Percentiles rank a stretch among this genome's conserved stretches.
These are phyloP conservation scores for Morus bassanus DNA, from an alignment of 2,797 vertebrate species.

Conservation along the genomic window DNA sequence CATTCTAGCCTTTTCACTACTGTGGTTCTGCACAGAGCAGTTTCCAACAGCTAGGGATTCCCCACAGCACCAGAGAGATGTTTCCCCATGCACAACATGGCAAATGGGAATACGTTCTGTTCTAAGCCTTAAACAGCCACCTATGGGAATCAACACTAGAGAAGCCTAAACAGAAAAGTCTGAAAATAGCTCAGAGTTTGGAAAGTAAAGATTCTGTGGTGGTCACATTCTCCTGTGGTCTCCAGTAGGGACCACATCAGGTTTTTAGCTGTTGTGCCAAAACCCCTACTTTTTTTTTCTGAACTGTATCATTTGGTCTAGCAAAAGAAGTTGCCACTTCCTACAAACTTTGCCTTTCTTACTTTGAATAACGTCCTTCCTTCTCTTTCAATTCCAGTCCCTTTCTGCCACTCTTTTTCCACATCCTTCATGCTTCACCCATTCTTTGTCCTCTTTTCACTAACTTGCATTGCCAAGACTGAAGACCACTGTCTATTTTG, in stretches of 20 bases:
- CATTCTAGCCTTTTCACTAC: neutral
- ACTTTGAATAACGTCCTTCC: neutral
- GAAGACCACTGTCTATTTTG: neutral
- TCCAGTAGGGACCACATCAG: neutral
- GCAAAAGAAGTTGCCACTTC: neutral
- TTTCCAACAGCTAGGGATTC: neutral
- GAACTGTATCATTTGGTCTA: neutral
- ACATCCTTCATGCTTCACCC: neutral
- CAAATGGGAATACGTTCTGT: neutral
- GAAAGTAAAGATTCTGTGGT: neutral
- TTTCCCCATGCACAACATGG: neutral
- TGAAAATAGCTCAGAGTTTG: neutral
- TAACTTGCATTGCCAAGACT: neutral
- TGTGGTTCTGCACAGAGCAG: neutral
- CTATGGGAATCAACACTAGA: accelerated
- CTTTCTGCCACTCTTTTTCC: neutral
- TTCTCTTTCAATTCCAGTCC: neutral
- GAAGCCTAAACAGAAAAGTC: neutral
- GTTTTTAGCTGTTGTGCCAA: neutral
- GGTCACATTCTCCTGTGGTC: neutral
- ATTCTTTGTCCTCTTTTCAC: neutral
- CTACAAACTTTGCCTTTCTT: neutral
- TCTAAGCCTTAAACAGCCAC: neutral
- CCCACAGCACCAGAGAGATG: neutral
- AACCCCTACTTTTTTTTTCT: neutral